Percentiles rank a stretch among this genome's conserved stretches.
Conservation (phyloP, 2,888 invertebrate species). For the Thereva nobilitata region DNA sequence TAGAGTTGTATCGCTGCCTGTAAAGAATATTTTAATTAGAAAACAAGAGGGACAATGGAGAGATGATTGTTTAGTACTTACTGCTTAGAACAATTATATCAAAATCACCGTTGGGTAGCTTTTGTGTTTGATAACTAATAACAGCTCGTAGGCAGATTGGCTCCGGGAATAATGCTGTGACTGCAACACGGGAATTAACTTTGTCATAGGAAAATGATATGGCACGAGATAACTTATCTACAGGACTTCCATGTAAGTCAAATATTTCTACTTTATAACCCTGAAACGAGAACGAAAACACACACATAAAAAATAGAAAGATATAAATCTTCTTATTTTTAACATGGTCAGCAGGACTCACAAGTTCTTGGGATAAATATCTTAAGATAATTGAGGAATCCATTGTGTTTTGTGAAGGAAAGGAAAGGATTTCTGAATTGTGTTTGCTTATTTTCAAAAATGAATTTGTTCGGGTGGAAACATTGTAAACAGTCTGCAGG, state of each 20-base stretch:
- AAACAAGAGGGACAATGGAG: background rate
- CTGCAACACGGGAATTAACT: slow-evolving; percentile 75
- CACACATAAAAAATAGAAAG: background rate
- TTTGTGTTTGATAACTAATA: slow-evolving; percentile 73
- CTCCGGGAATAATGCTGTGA: slow-evolving; percentile 76
- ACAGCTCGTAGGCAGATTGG: slow-evolving; percentile 83
- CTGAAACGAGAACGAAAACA: slow-evolving; percentile 55
- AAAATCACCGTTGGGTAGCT: slow-evolving; percentile 86
- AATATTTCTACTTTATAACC: slow-evolving; percentile 66
- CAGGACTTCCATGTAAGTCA: slow-evolving; percentile 64
- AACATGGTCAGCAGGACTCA: background rate
- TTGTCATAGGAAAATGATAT: slow-evolving; percentile 75
- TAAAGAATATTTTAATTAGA: slow-evolving; percentile 38
- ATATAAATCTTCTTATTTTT: background rate
- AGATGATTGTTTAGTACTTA: slow-evolving; percentile 58
- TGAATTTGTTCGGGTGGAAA: no score
- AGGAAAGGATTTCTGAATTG: no score
- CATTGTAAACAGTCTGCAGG: no score
- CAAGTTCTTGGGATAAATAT: no score
- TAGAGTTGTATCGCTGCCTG: slow-evolving; percentile 77
- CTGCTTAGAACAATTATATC: slow-evolving; percentile 89
- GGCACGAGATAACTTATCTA: slow-evolving; percentile 62
- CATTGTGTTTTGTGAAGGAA: no score
- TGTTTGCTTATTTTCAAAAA: no score
- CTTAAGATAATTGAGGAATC: no score